phyloP scores from a whole-genome alignment of 2,888 invertebrate species.

The Pomacea canaliculata region DNA sequence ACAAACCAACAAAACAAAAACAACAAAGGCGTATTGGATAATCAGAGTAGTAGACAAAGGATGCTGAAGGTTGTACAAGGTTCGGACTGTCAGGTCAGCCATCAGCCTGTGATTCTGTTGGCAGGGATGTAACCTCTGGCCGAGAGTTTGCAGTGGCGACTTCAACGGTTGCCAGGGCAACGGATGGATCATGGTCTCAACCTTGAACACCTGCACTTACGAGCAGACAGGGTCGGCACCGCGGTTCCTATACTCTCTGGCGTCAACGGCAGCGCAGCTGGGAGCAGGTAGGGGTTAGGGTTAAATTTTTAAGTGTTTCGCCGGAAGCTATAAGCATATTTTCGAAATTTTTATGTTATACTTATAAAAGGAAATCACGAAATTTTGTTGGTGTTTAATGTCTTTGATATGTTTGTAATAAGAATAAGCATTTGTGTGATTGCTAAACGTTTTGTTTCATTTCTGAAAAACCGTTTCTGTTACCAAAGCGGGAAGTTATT shows the following conservation, averaged over 20 bases:
- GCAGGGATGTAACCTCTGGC: background rate
- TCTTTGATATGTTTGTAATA: too few species aligned
- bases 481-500: background rate
- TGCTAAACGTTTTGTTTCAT: background rate
- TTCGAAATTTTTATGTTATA: background rate
- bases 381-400: too few species aligned
- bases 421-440: background rate
- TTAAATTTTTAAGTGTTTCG: background rate
- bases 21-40: too few species aligned
- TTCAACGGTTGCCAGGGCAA: constrained; percentile 13
- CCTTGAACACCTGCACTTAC: constrained; percentile 13
- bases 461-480: background rate
- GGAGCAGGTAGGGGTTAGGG: background rate
- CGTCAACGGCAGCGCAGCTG: constrained; percentile 5
- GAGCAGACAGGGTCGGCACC: constrained; percentile 3
- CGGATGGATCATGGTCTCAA: constrained; percentile 25
- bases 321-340: background rate
- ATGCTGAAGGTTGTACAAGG: too few species aligned
- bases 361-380: too few species aligned
- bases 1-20: too few species aligned
- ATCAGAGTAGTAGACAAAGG: too few species aligned
- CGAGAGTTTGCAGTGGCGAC: constrained; percentile 17
- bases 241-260: constrained; percentile 20
- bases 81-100: too few species aligned
- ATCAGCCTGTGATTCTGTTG: too few species aligned